Evolutionary conservation across 2,113 vertebrate species (phyloP).

Genomic region (Bos indicus): DNA sequence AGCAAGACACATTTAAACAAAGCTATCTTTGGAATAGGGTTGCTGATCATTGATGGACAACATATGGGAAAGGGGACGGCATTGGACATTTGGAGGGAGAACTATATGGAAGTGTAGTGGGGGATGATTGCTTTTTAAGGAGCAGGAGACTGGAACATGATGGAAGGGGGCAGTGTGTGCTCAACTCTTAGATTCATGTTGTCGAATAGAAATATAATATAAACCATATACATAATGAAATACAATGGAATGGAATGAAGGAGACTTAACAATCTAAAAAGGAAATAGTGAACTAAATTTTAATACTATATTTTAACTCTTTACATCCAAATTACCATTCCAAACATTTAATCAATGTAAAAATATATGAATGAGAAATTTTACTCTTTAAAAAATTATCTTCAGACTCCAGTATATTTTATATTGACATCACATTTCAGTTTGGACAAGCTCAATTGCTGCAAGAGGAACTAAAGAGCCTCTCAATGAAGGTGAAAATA

Average conservation of each 20-base stretch:
- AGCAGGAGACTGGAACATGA: background rate
- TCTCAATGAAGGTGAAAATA: background rate
- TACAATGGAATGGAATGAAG: background rate
- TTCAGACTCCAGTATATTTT: background rate
- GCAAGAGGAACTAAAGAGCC: background rate
- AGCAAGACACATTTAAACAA: background rate
- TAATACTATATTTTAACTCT: background rate
- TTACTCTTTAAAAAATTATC: background rate
- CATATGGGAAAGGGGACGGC: background rate
- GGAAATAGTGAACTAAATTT: background rate
- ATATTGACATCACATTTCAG: background rate
- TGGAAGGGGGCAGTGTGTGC: background rate
- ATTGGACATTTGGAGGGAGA: background rate
- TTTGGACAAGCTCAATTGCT: background rate
- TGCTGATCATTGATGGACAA: background rate
- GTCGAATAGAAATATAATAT: background rate
- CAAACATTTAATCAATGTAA: background rate
- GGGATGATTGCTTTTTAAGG: background rate
- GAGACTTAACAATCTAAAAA: background rate
- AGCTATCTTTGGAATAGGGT: background rate
- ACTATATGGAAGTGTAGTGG: too few relatives aligned
- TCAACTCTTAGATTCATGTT: background rate
- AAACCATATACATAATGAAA: background rate
- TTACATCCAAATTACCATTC: background rate
- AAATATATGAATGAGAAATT: background rate